Conservation (phyloP, 2,113 vertebrate genomes). For the Ahaetulla prasina region DNA sequence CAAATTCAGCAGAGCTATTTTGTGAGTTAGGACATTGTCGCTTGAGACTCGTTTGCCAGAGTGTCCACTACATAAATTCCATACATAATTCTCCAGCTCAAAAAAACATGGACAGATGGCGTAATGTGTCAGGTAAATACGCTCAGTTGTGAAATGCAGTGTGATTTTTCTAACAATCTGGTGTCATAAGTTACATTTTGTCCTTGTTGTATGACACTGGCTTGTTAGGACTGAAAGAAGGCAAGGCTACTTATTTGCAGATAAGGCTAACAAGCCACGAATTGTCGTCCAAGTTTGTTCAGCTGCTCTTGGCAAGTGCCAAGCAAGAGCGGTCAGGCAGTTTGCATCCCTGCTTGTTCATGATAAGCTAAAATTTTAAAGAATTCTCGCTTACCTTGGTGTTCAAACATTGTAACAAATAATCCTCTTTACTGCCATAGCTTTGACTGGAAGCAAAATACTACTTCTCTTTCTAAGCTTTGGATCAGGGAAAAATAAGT, state of each 20-base stretch:
- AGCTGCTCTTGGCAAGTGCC: background rate
- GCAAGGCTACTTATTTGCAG: background rate
- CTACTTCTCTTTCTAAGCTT: background rate
- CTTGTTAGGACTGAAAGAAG: background rate
- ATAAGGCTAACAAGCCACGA: background rate
- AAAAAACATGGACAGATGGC: background rate
- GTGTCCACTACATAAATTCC: background rate
- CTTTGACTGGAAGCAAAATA: background rate
- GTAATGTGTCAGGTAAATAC: background rate
- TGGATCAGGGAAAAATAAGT: background rate
- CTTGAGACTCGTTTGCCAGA: background rate
- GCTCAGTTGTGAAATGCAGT: background rate
- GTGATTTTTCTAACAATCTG: background rate
- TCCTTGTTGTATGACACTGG: background rate
- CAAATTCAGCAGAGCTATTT: background rate
- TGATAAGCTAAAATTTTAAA: background rate
- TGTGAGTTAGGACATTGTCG: background rate
- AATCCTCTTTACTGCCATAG: background rate
- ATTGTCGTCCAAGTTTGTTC: background rate
- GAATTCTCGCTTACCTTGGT: background rate
- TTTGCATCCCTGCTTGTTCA: background rate
- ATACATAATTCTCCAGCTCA: background rate
- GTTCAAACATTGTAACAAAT: background rate
- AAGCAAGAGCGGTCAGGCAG: background rate
- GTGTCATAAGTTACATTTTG: background rate